phyloP scores from a whole-genome alignment of 53 echinoderm and acorn worm genomes.

The Mesocentrotus franciscanus region DNA sequence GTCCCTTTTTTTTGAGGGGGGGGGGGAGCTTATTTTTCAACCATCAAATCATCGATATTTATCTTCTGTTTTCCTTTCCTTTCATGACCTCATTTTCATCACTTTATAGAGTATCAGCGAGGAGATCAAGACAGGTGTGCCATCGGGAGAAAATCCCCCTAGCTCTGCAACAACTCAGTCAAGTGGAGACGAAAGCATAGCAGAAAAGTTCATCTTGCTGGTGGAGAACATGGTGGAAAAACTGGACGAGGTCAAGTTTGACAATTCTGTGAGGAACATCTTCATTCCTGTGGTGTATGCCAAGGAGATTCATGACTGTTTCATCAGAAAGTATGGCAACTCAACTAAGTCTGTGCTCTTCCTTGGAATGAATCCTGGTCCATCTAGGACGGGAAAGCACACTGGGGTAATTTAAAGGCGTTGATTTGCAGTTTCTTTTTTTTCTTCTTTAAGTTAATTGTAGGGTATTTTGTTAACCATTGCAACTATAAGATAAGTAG shows the following conservation, averaged over 20 bases:
- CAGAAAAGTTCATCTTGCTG: constrained; percentile 82
- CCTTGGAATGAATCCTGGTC: constrained; percentile 99
- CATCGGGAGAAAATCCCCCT: not conserved
- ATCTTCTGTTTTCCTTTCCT: too few relatives aligned
- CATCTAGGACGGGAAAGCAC: constrained; percentile 90
- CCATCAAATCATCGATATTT: too few relatives aligned
- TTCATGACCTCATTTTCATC: not conserved
- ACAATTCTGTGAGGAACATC: constrained; percentile 82
- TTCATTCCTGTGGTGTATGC: constrained; percentile 96
- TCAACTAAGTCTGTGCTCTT: constrained; percentile 89
- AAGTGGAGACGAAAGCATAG: constrained; percentile 50
- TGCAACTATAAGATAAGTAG: too few relatives aligned
- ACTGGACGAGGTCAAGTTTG: constrained; percentile 75
- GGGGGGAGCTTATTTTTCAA: too few relatives aligned
- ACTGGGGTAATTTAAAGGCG: constrained; percentile 78
- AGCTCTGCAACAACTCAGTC: not conserved
- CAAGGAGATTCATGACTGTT: constrained; percentile 87
- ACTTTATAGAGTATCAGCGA: not conserved
- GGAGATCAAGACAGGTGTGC: not conserved
- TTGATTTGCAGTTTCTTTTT: not conserved
- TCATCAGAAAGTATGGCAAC: constrained; percentile 91
- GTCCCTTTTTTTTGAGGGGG: too few relatives aligned
- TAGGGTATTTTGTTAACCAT: not conserved
- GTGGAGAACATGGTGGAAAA: constrained; percentile 72
- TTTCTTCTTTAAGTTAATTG: not conserved